Base-by-base conservation (phyloP, 2,888 invertebrate species). In the Aphodius granarius region DNA sequence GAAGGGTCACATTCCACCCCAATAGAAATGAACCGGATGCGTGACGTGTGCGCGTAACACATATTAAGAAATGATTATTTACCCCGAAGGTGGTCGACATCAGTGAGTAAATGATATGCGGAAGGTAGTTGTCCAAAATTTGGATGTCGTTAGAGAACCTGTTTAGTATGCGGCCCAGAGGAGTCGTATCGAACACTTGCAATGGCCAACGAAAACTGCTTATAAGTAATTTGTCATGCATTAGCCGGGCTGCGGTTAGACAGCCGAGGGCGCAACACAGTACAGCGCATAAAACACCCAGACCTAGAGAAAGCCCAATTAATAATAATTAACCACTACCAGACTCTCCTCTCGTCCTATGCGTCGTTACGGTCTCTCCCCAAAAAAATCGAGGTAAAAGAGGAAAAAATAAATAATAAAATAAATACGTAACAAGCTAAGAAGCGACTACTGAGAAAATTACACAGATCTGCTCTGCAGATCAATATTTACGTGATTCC, bases 171-270 rank as follows among this genome's bases (percentile, higher is more conserved):
- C 92, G 88, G 77, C 92, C 92, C 78, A 89, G 83, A 9, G 92
- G 92, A 78, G 91, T 91, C 63, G 88, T 89, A 84, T 92, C 91
- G 85, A 91, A 92, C 86, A 91, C 90, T 73, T 84, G 83, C 86
- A 90, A 88, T 16, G 91, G 91, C 77, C 89, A 89, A 78, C 87
- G 87, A 78, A 92, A 82, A 79, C 90, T 84, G 81, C 86, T 86
- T 66, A 81, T 75, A 77, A 92, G 86, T 79, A 92, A 85, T 23
- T 80, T 83, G 70, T 83, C 80, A 84, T 91, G 91, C 79, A 90
- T 86, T 78, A 81, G 83, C 77, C 82, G 83, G 16, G 91, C 88
- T 19, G 86, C 86, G 21, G 78, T 76, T 73, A 86, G 80, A 22
- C 83, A 86, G 82, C 89, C 89, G 79, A 89, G 75, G 77, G 88